Conservation (phyloP, 2,113 vertebrate species). For the Herpailurus yagouaroundi region DNA sequence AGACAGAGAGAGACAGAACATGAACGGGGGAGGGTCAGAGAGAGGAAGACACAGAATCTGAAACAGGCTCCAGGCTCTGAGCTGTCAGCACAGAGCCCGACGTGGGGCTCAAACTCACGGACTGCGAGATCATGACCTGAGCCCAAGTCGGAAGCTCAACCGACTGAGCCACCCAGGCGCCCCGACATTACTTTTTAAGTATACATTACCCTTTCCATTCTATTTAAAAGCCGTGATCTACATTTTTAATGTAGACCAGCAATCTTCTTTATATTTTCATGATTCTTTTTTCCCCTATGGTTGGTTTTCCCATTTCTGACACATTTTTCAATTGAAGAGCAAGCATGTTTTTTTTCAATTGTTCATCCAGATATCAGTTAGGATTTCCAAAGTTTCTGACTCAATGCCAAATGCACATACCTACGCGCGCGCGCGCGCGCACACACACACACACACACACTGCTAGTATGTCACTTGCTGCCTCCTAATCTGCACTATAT, state of each 20-base stretch:
- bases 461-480: not conserved
- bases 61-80: too few species aligned
- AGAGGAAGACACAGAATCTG: too few species aligned
- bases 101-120: fast-evolving
- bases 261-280: constrained; percentile 28
- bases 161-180: too few species aligned
- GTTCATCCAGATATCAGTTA: constrained; percentile 1
- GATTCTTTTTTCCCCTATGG: not conserved
- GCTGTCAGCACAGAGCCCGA: too few species aligned
- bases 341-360: constrained; percentile 2
- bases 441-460: too few species aligned
- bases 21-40: too few species aligned
- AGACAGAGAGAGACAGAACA: too few species aligned
- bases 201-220: constrained; percentile 21
- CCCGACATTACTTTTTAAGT: constrained; percentile 3
- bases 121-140: too few species aligned
- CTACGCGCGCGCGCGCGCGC: too few species aligned
- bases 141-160: too few species aligned
- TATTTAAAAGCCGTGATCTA: constrained; percentile 40
- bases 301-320: not conserved
- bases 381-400: constrained; percentile 33
- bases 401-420: not conserved
- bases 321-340: not conserved
- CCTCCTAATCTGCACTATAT: not conserved
- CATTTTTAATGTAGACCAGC: constrained; percentile 5